These are phyloP conservation scores for Litocranius walleri DNA, from an alignment of 2,113 vertebrate genomes.

Conservation along the genomic window DNA sequence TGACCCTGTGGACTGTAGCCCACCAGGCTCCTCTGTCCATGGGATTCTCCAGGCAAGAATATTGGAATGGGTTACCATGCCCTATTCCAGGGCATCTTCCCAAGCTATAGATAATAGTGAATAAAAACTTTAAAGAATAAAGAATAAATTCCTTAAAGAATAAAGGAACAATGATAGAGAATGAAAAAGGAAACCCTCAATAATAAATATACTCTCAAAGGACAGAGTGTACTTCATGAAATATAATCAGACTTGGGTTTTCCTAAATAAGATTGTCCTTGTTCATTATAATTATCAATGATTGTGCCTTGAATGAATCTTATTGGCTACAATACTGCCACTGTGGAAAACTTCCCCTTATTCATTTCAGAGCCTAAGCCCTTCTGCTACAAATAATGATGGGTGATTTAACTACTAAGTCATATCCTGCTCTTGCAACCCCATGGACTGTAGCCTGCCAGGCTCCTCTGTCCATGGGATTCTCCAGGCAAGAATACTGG, in stretches of 20 bases:
- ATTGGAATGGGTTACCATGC: too few relatives aligned
- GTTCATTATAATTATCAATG: background rate
- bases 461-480: background rate
- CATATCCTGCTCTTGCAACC: background rate
- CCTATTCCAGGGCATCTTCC: too few relatives aligned
- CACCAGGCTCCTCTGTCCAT: background rate
- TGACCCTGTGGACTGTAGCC: background rate
- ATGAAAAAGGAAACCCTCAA: background rate
- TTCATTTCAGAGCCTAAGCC: background rate
- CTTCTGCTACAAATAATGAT: background rate
- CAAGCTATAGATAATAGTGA: background rate
- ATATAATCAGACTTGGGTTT: background rate
- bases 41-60: background rate
- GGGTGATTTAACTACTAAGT: background rate
- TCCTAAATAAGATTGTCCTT: background rate
- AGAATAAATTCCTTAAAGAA: background rate
- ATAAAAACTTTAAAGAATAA: background rate
- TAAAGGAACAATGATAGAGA: background rate
- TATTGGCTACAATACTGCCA: background rate
- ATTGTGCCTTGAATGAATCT: background rate
- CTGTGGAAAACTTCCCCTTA: background rate
- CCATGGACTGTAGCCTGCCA: background rate
- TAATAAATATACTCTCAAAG: background rate
- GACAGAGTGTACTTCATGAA: background rate
- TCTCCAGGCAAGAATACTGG: background rate